Base-by-base conservation (phyloP, 2,113 vertebrate genomes). In the Chunga burmeisteri region DNA sequence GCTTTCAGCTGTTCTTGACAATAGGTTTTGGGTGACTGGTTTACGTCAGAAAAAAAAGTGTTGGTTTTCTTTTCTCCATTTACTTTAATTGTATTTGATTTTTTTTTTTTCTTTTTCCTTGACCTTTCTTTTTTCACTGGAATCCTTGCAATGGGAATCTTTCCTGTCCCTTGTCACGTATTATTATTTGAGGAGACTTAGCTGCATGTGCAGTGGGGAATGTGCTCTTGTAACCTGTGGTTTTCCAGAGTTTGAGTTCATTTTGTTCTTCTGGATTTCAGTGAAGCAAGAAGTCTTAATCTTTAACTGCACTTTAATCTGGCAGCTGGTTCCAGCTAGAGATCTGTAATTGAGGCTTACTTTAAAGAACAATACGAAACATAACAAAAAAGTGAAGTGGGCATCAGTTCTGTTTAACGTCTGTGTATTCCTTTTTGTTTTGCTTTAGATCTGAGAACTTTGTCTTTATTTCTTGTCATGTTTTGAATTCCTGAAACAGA, bases 251-350 rank as follows among this genome's bases (percentile, higher is more conserved):
- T 72, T 79, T 49, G 17, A 68, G 68, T 77, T 75, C 11, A 58
- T 0, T 82, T 88, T 81, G 6, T 84, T 92, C 38, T 91, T 93
- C 38, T 61, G 49, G 7, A 23, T 94, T 94, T 91, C 4, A 14
- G 4, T 75, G 56, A 86, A 93, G 53, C 16, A 30, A 84, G 49
- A 65, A 81, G 18, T 38, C 44, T 78, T 90, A 86, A 67, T 86
- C 49, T 86, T 92, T 68, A 78, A 63, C 22, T 25, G 49, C 16
- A 21, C 67, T 83, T 88, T 34, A 93, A 70, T 74, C 63, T 55
- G 86, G 79, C 85, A 86, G 26, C 55, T 86, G 77, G n/a, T 86
- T 88, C 34, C 47, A 91, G 21, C 61, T 67, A 84, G 65, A 68
- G 49, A 20, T 65, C 56, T 92, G 34, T 81, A 81, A 72, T 56